Conservation (phyloP, 2,888 invertebrate genomes). For the Himalopsyche tibetana region DNA sequence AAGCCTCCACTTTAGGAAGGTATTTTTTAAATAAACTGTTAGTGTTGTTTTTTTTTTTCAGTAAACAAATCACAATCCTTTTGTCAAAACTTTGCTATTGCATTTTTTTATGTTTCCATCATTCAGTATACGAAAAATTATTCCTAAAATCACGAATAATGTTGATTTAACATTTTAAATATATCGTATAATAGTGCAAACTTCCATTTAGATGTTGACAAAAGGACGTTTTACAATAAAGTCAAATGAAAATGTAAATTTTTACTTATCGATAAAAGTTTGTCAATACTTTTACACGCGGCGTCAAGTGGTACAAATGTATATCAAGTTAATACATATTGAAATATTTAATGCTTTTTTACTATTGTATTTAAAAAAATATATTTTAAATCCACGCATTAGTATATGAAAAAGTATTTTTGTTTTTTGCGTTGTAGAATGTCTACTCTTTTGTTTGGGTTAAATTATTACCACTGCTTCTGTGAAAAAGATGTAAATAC, state of each 20-base stretch:
- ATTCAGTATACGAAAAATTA: background rate
- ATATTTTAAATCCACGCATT: too few species aligned
- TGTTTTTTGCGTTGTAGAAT: too few species aligned
- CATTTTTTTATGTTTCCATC: background rate
- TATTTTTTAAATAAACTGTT: background rate
- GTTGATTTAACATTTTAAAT: background rate
- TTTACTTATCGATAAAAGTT: too few species aligned
- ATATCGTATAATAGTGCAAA: background rate
- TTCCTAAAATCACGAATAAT: background rate
- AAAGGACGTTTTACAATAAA: too few species aligned
- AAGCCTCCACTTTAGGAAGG: background rate
- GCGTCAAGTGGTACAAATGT: too few species aligned
- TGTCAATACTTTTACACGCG: too few species aligned
- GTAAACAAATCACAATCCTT: background rate
- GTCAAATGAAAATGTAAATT: too few species aligned
- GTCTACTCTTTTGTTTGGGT: too few species aligned
- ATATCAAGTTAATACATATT: too few species aligned
- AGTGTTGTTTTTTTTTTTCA: background rate
- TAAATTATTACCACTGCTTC: background rate
- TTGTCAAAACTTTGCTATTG: background rate
- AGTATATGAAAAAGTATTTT: too few species aligned
- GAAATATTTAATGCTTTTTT: too few species aligned
- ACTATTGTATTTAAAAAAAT: too few species aligned
- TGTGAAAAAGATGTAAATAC: slow-evolving; percentile 1
- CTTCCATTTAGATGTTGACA: background rate